Evolutionary conservation across 2,113 vertebrate species (phyloP).

Genomic region (Microcebus murinus): DNA sequence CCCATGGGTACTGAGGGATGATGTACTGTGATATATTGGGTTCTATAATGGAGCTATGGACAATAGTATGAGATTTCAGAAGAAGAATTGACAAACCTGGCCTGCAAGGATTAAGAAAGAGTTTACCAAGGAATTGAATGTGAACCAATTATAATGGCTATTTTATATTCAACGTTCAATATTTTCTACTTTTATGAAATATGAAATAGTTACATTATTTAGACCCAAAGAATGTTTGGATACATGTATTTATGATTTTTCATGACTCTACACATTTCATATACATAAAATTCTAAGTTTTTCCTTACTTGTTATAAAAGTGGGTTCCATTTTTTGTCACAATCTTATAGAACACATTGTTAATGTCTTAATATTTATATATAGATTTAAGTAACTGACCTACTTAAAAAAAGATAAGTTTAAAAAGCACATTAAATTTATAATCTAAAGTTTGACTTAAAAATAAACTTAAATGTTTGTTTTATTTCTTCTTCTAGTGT

Average conservation of each 20-base stretch:
- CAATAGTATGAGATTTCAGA: background rate
- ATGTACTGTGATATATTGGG: background rate
- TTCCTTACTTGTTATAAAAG: background rate
- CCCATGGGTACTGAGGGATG: background rate
- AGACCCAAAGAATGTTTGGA: background rate
- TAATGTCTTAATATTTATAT: background rate
- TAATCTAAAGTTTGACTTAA: constrained; percentile 2
- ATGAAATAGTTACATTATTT: background rate
- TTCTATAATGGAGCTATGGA: background rate
- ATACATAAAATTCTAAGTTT: background rate
- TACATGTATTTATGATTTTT: background rate
- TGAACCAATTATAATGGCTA: background rate
- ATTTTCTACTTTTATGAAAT: background rate
- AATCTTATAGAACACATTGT: background rate
- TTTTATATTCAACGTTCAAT: background rate
- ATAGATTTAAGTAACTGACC: background rate
- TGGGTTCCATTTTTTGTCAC: background rate
- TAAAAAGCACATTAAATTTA: background rate
- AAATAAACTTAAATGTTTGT: background rate
- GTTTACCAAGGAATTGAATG: background rate
- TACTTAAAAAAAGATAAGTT: background rate
- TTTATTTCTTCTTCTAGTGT: background rate
- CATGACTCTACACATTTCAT: background rate
- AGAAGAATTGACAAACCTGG: background rate
- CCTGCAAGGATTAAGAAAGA: background rate